Base-by-base conservation (phyloP, 2,888 invertebrate species). In the Protonemura montana region DNA sequence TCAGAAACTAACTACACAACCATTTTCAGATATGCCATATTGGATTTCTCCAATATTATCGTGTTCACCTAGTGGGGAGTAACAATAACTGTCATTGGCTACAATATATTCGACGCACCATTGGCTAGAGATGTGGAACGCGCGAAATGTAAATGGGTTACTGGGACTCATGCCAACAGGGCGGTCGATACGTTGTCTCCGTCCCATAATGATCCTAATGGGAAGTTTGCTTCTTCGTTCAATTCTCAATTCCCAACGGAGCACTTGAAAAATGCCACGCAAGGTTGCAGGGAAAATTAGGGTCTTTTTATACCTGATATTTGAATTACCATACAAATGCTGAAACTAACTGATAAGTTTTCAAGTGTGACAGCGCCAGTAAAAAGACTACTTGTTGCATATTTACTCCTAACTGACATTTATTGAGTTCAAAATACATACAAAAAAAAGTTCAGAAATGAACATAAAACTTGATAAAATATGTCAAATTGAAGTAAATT, bases 11-110 rank as follows among this genome's bases (percentile, higher is more conserved):
- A 77, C 76, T 87, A 87, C 84, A 86, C 87, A 25, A 76, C 77
- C 86, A 87, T 85, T 35, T 59, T 85, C 83, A 30, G 78, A 87
- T 85, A 42, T 87, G 86, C 87, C 87, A 87, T 87, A 86, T 87
- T 87, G 87, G 87, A 83, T 81, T 81, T 81, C 81, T 81, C 28
- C 78, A 28, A 78, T 78, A 81, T 81, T 29, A n/a, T n/a, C 81
- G 28, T 28, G 29, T 27, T 29, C 30, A 5, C 30, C 81, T 81
- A 81, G n/a, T 30, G 29, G 78, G 78, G 78, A 78, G 78, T 78
- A 78, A 78, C 78, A 28, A 26, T 27, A 78, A 78, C 78, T 26
- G 27, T 78, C 78, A 78, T 78, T 78, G 78, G 78, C 78, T 78
- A 78, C 59, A 59, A 78, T 28, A 78, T 28, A 78, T 27, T 28